Base-by-base conservation (phyloP, 2,888 invertebrate species). In the Timema podura region DNA sequence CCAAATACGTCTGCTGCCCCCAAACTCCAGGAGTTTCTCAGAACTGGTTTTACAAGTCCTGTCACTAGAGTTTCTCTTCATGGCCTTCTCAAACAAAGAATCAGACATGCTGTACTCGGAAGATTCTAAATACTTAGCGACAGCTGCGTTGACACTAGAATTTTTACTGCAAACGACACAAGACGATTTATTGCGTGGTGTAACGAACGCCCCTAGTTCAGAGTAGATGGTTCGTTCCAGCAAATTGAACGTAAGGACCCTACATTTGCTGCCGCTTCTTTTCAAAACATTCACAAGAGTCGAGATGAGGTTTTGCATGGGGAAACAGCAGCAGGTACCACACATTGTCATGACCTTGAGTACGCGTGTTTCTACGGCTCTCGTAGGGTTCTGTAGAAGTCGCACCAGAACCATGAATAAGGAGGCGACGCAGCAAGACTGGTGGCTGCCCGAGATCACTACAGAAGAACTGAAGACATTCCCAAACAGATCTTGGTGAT, bases 311-410 rank as follows among this genome's bases (percentile, higher is more conserved):
- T 80, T 77, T 11, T 82, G 83, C 0, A 87, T 83, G 0, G 88
- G 84, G 76, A 88, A 86, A 76, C 89, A 89, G 76, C 88, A 89
- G 76, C 89, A 89, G 0, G 85, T 86, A 0, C 88, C 88, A 68
- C 85, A 84, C 64, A 81, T 80, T 9, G 85, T 81, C 82, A 86
- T 85, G 2, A 85, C 85, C 48, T 67, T 65, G 13, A 73, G 48
- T 7, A 69, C 57, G 13, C 65, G 69, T 48, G 69, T 65, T 57
- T 65, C 57, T 48, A 69, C 51, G 45, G 48, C 11, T 9, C 30
- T 47, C 8, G 68, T 65, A 7, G 67, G n/a, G 30, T 45, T 59
- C 30, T 69, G 64, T 15, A 74, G 64, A 6, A 74, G 68, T 59
- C 74, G 49, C 0, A 84, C 80, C 1, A 88, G 78, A 0, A 84